Percentiles rank a stretch among this genome's conserved stretches.
phyloP scores from a whole-genome alignment of 2,113 vertebrate genomes.

The Isichthys henryi region DNA sequence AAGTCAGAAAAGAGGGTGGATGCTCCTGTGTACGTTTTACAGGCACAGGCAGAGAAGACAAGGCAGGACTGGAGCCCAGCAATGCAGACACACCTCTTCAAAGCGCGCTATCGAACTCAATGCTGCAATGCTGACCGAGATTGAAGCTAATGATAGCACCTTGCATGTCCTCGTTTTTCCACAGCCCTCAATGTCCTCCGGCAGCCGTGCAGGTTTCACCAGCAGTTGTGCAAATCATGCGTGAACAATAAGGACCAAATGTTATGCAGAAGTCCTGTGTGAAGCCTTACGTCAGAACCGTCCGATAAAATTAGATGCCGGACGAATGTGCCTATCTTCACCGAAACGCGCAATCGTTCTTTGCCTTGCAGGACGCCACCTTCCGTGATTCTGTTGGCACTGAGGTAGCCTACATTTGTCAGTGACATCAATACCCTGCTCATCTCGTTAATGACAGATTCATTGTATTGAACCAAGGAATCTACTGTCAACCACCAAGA shows the following conservation, averaged over 20 bases:
- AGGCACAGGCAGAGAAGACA: neutral
- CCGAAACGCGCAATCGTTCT: neutral
- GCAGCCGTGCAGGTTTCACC: neutral
- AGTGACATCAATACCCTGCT: neutral
- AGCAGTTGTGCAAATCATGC: neutral
- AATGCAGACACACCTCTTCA: neutral
- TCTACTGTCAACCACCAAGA: neutral
- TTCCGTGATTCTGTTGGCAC: neutral
- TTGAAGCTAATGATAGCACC: neutral
- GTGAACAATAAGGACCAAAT: neutral
- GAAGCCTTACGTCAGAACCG: neutral
- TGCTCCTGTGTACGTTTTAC: neutral
- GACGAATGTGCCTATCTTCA: neutral
- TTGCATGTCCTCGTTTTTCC: neutral
- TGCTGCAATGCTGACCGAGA: neutral
- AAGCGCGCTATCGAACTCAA: neutral
- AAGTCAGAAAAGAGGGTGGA: neutral
- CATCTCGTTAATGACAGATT: neutral
- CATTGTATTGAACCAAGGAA: neutral
- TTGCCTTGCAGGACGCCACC: neutral
- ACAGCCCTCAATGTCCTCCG: neutral
- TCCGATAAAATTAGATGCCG: neutral
- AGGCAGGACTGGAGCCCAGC: neutral
- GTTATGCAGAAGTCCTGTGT: neutral
- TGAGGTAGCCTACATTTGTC: neutral